Base-by-base conservation (phyloP, 1,140 invertebrate species). In the Drosophila chauvacae region DNA sequence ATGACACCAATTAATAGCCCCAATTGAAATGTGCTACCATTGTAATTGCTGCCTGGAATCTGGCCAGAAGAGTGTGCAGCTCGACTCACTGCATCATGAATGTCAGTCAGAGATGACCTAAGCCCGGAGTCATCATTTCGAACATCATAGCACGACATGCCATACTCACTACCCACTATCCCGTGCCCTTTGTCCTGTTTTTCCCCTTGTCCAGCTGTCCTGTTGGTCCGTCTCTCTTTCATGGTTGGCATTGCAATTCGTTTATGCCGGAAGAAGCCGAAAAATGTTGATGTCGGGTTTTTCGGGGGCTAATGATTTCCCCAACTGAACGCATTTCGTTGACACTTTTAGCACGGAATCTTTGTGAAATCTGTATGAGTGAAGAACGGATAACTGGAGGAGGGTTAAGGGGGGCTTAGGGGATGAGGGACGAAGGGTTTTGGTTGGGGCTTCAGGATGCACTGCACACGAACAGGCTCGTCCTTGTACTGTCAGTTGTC, bases 251-350 rank as follows among this genome's bases (percentile, higher is more conserved):
- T 71, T 81, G 51, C 80, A 69, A 69, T 76, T 69, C 51, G 66
- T 59, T 66, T 57, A 77, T 77, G 73, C 60, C 55, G 71, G 64
- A 79, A 81, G 75, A 69, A 55, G 57, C 41, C 58, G 51, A 87
- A 78, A 86, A 83, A 80, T 77, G 78, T 80, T 80, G 80, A 83
- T 83, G 61, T 70, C 63, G 53, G 44, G 28, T 28, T 59, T 59
- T 72, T 72, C n/a, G 44, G 66, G 42, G 68, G 72, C 84, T 88
- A 83, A 88, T 87, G 80, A 87, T 83, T 87, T 87, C 74, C 84
- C 81, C 80, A 85, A 57, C 79, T 70, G 62, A 76, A 66, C 57
- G 66, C 75, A 87, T 87, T 80, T 75, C 76, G 71, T 69, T 87
- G 83, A 80, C 80, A 82, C 80, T 83, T 81, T 72, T 57, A 63